phyloP scores from a whole-genome alignment of 1,140 invertebrate genomes.

The Diuraphis noxia region DNA sequence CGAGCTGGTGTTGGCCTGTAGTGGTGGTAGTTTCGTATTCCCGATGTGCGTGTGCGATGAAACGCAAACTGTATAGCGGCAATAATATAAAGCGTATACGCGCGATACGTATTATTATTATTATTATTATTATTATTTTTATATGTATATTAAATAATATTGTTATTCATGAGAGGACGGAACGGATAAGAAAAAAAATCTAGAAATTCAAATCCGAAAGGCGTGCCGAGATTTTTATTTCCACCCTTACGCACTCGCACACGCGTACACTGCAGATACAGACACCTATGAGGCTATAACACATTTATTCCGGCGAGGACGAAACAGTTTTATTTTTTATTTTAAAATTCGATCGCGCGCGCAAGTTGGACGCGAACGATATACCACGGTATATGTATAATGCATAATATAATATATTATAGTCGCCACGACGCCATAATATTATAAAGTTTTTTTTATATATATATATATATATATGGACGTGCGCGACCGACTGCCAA shows the following conservation, averaged over 20 bases:
- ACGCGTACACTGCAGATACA: too few relatives aligned
- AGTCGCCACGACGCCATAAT: neutral
- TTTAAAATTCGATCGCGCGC: neutral
- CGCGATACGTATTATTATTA: neutral
- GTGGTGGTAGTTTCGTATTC: constrained; percentile 22
- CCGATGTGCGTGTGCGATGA: neutral
- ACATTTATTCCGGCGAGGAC: neutral
- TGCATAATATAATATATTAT: neutral
- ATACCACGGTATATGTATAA: neutral
- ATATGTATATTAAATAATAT: neutral
- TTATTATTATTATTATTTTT: too few relatives aligned
- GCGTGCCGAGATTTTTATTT: constrained; percentile 25
- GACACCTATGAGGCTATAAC: neutral
- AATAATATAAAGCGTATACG: neutral
- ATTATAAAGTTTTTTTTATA: constrained; percentile 3
- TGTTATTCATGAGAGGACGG: constrained; percentile 30
- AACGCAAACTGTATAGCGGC: neutral
- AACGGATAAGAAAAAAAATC: constrained; percentile 15
- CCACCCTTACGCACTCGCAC: neutral
- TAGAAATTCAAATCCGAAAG: constrained; percentile 37
- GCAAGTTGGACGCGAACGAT: neutral
- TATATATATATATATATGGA: too few relatives aligned
- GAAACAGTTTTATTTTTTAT: neutral
- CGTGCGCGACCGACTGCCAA: neutral
- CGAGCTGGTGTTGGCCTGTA: neutral